Evolutionary conservation across 2,888 invertebrate genomes (phyloP).

Genomic region (Osedax fenrisi): DNA sequence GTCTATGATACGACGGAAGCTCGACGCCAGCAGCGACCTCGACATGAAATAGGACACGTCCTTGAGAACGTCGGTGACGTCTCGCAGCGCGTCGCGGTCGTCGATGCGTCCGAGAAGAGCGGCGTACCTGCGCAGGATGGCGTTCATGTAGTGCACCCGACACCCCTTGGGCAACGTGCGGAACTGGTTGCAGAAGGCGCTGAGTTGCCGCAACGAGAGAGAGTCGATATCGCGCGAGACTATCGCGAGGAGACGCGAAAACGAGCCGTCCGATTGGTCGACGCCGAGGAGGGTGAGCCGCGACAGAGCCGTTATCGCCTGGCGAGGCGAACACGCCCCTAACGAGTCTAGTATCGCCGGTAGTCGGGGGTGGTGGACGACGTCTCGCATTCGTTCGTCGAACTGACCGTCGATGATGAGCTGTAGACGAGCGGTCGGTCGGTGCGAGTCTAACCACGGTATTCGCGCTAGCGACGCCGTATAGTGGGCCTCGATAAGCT

Average conservation of each 20-base stretch:
- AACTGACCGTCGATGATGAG: slow-evolving; percentile 6
- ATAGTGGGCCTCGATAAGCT: too few species aligned
- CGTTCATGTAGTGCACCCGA: background rate
- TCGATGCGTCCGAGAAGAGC: background rate
- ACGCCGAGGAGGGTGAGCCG: slow-evolving; percentile 1
- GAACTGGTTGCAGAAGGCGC: background rate
- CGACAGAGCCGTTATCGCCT: background rate
- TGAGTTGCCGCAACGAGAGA: background rate
- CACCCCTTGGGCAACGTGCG: slow-evolving; percentile 5
- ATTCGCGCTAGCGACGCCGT: too few species aligned
- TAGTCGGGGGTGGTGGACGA: background rate
- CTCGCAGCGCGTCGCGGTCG: background rate
- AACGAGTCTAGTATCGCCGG: background rate
- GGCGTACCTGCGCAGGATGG: background rate
- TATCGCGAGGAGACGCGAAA: background rate
- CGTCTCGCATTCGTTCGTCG: background rate
- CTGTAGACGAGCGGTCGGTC: background rate
- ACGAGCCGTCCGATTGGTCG: background rate
- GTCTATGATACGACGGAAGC: background rate
- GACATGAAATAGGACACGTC: slow-evolving; percentile 9
- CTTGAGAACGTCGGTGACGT: slow-evolving; percentile 6
- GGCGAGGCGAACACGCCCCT: background rate
- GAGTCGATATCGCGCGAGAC: background rate
- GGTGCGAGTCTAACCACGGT: background rate
- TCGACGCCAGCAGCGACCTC: background rate